Percentiles rank a stretch among this genome's conserved stretches.
These are phyloP conservation scores for Odontophorus gujanensis DNA, from an alignment of 2,113 vertebrate genomes.

Conservation along the genomic window DNA sequence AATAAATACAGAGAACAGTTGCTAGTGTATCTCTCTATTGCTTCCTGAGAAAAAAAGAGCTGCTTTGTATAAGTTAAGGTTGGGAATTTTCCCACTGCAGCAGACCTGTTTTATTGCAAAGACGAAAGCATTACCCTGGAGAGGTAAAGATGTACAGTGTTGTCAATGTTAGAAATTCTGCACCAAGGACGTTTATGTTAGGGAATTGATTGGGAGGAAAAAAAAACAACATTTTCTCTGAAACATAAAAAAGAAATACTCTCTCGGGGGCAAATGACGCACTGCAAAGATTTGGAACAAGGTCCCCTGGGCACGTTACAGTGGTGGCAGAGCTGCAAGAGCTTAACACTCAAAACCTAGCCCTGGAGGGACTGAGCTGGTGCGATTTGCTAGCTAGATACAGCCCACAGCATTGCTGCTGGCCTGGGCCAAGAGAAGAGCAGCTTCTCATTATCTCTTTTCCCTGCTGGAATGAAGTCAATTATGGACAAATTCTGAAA, in stretches of 20 bases:
- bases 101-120: conserved; percentile 53
- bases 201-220: neutral
- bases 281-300: neutral
- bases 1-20: neutral
- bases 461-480: conserved; percentile 11
- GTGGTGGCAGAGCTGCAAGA: neutral
- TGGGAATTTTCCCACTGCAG: neutral
- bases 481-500: neutral
- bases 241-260: conserved; percentile 35
- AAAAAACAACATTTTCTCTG: neutral
- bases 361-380: neutral
- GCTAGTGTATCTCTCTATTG: neutral
- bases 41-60: neutral
- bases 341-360: neutral
- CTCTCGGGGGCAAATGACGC: neutral
- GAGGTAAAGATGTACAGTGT: conserved; percentile 31
- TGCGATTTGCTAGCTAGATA: neutral
- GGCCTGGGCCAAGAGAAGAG: neutral
- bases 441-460: neutral
- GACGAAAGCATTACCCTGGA: conserved; percentile 8
- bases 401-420: conserved; percentile 13
- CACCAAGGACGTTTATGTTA: neutral
- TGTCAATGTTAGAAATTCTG: conserved; percentile 17
- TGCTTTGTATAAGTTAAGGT: neutral
- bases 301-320: neutral